Evolutionary conservation across 1,140 invertebrate genomes (phyloP).

Genomic region (Drosophila novamexicana): DNA sequence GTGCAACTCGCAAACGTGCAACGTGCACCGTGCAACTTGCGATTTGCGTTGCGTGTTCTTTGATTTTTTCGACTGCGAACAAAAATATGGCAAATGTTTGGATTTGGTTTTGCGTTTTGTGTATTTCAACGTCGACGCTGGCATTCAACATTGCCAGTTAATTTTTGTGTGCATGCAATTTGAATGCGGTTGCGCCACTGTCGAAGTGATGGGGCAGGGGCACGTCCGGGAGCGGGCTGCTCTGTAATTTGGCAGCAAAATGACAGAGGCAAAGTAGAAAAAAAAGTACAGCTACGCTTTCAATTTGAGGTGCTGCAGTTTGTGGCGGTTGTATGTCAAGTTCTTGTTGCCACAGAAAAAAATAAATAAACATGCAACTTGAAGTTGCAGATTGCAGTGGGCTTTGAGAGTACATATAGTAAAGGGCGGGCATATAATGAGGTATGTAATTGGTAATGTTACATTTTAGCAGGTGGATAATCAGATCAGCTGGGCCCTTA

Average conservation of each 20-base stretch:
- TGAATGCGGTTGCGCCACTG: conserved; percentile 45
- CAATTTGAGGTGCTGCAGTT: conserved; percentile 16
- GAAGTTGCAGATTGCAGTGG: not conserved
- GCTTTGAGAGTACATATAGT: not conserved
- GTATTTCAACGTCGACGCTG: not conserved
- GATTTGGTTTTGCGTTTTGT: conserved; percentile 44
- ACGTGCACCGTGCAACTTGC: not conserved
- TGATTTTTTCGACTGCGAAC: conserved; percentile 61
- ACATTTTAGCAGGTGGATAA: not conserved
- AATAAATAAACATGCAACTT: conserved; percentile 5
- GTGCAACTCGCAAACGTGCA: not conserved
- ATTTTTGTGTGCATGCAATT: conserved; percentile 68
- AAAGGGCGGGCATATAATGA: not conserved
- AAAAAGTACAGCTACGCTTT: conserved; percentile 25
- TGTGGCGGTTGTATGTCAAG: conserved; percentile 11
- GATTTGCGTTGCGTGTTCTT: conserved; percentile 52
- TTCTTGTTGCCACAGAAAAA: conserved; percentile 1
- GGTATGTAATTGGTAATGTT: not conserved
- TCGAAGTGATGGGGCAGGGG: not conserved
- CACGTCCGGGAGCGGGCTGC: not conserved
- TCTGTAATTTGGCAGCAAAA: conserved; percentile 66
- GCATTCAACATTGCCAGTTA: conserved; percentile 62
- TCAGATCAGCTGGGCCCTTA: not conserved
- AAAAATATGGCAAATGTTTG: conserved; percentile 67
- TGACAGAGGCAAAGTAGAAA: conserved; percentile 46